Base-by-base conservation (phyloP, 92 coral and sea anemone species). In the Phenganax subtilis region DNA sequence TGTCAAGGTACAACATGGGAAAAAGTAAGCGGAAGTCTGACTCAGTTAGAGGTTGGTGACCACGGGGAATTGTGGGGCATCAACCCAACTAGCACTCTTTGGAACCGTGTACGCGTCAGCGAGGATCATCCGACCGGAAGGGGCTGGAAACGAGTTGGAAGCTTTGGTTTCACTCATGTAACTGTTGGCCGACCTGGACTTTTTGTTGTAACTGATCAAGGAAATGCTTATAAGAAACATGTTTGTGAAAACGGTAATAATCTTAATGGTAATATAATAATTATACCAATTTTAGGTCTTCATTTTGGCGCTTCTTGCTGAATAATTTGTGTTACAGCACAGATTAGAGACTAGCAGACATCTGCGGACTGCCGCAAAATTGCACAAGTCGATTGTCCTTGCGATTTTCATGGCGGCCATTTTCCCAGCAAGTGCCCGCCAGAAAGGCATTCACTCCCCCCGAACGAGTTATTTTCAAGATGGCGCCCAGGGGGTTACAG, bases 61-160 rank as follows among this genome's bases (percentile, higher is more conserved):
- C 74, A 79, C 51, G 83, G 83, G 44, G 83, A 79, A 47, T 9
- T 79, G 74, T 79, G 83, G 83, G 83, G 74, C 47, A 54, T 65
- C 31, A 67, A 79, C 51, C 55, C 83, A 30, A 79, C 74, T 10
- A 59, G 58, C 1, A 79, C 83, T 10, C 65, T 79, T 20, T 79
- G 83, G 83, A 63, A 79, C 47, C 67, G 83, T 47, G 72, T 51
- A 14, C 83, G 74, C 59, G 56, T 79, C 54, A 79, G 83, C 56
- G 75, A 67, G 15, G 83, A 79, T 60, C 74, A 79, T 52, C 83
- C 83, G 16, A 79, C 83, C 73, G 83, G 83, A 7, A 79, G 52
- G 62, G 83, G 83, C 60, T 79, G 83, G 83, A 65, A 54, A 79
- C 83, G 83, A 79, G 83, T 79, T 17, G 83, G 83, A 65, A 79